Percentiles rank a stretch among this genome's conserved stretches.
phyloP scores from a whole-genome alignment of 2,113 vertebrate genomes.

The Synodontis membranacea region DNA sequence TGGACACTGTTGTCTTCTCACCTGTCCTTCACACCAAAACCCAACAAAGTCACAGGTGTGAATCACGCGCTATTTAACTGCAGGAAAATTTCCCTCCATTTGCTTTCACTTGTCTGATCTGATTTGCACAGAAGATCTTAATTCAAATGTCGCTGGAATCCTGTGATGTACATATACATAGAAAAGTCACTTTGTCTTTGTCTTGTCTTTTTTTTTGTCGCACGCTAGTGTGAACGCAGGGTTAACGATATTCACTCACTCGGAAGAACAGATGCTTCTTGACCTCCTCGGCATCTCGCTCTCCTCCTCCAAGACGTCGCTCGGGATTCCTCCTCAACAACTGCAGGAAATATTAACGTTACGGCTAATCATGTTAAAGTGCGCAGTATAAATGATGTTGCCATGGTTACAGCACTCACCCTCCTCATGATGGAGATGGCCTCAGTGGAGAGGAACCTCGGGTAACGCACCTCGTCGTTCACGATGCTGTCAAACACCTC shows the following conservation, averaged over 20 bases:
- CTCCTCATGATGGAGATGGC: slow-evolving; percentile 98
- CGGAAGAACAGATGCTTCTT: slow-evolving; percentile 98
- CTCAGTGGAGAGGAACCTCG: slow-evolving; percentile 94
- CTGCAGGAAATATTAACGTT: slow-evolving; percentile 62
- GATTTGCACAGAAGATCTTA: background rate
- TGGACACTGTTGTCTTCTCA: no score
- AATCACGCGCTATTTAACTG: background rate
- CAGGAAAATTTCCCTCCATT: background rate
- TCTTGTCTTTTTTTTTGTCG: no score
- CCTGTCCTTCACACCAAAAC: background rate
- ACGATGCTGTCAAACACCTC: slow-evolving; percentile 99
- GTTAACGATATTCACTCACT: slow-evolving; percentile 68
- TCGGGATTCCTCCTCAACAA: slow-evolving; percentile 94
- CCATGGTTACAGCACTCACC: slow-evolving; percentile 69
- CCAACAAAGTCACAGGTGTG: background rate
- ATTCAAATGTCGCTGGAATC: background rate
- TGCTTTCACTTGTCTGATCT: background rate
- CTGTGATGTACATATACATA: rapidly evolving
- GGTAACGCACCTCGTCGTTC: slow-evolving; percentile 97
- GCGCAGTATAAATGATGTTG: background rate
- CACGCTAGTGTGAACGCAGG: background rate
- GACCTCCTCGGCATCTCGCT: slow-evolving; percentile 94
- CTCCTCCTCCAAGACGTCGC: slow-evolving; percentile 90
- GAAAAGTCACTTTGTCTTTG: background rate
- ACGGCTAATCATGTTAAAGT: background rate